Percentiles rank a stretch among this genome's conserved stretches.
Conservation (phyloP, 2,888 invertebrate species). For the Neoaliturus tenellus region DNA sequence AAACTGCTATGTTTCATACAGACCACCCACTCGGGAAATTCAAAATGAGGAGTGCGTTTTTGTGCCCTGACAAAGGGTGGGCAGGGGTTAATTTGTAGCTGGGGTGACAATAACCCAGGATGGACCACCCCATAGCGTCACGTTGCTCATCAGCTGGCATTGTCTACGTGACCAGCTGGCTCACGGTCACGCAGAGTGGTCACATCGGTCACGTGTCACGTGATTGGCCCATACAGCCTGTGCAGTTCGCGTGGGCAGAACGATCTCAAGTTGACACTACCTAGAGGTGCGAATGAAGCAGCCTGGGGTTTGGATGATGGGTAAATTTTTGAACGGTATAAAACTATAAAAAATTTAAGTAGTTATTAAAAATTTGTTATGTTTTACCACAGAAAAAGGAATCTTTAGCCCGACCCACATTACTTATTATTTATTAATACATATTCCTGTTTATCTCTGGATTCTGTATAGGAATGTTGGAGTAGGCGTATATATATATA, state of each 20-base stretch:
- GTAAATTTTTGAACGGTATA: no score
- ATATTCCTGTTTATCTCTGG: no score
- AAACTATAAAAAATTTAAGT: no score
- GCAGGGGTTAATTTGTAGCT: constrained; percentile 19
- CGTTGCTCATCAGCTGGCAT: background rate
- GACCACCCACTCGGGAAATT: background rate
- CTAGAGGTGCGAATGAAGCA: no score
- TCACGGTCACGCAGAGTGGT: background rate
- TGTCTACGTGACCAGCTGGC: constrained; percentile 21
- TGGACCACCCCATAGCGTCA: background rate
- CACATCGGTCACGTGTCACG: background rate
- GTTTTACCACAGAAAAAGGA: no score
- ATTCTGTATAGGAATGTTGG: no score
- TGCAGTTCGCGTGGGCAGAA: no score
- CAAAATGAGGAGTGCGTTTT: constrained; percentile 29
- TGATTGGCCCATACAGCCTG: background rate
- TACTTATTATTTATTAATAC: no score
- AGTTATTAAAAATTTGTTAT: no score
- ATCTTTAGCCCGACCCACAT: no score
- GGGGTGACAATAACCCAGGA: background rate
- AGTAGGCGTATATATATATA: no score
- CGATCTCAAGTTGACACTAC: background rate
- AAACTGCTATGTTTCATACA: background rate
- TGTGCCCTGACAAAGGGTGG: constrained; percentile 1
- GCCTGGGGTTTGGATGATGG: no score